These are phyloP conservation scores for Charanyca ferruginea DNA, from an alignment of 2,888 invertebrate genomes.

Conservation along the genomic window DNA sequence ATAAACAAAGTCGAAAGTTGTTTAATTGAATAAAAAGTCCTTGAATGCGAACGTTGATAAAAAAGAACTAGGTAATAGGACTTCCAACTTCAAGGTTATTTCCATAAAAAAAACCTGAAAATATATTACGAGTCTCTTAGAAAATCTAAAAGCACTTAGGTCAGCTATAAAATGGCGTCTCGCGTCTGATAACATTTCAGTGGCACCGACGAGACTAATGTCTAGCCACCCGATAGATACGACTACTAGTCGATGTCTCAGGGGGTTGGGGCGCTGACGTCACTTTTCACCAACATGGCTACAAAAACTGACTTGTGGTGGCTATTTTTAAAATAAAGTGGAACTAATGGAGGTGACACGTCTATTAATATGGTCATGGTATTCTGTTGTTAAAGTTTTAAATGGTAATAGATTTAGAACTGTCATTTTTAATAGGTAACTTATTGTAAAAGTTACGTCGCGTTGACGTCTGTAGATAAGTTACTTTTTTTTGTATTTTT, in stretches of 20 bases:
- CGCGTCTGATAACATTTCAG: slow-evolving; percentile 16
- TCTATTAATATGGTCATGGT: slow-evolving; percentile 12
- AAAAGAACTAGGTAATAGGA: not conserved
- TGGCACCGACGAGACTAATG: slow-evolving; percentile 47
- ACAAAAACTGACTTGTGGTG: slow-evolving; percentile 9
- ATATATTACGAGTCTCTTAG: not conserved
- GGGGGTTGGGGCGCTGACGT: slow-evolving; percentile 44
- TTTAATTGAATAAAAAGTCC: no score
- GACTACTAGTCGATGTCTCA: slow-evolving; percentile 26
- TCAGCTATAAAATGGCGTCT: slow-evolving; percentile 33
- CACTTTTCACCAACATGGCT: slow-evolving; percentile 18
- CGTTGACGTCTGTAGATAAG: not conserved
- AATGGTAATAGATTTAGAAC: slow-evolving; percentile 3
- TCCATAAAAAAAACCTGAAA: not conserved
- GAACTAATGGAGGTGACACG: slow-evolving; percentile 9
- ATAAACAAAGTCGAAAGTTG: no score
- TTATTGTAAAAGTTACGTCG: slow-evolving; percentile 1
- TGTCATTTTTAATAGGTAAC: not conserved
- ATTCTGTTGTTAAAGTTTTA: slow-evolving; percentile 14
- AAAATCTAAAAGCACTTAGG: slow-evolving; percentile 7
- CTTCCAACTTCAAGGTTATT: not conserved
- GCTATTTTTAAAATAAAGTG: slow-evolving; percentile 30
- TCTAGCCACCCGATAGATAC: slow-evolving; percentile 53
- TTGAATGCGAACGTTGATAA: no score
- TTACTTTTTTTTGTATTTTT: not conserved